phyloP scores from a whole-genome alignment of 2,888 invertebrate species.

The Ormyrus nitidulus region DNA sequence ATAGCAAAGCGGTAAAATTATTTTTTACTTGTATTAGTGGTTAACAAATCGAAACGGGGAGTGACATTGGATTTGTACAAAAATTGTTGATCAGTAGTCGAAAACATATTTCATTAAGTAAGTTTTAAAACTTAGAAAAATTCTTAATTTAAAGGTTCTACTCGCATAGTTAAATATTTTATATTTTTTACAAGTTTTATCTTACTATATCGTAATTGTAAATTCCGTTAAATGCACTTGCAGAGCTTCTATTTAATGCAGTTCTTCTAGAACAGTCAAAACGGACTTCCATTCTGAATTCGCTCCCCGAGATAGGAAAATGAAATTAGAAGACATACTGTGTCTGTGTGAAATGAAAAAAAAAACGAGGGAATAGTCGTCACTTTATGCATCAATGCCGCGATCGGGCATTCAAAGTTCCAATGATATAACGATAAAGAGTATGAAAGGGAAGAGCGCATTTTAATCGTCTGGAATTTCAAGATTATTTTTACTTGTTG shows the following conservation, averaged over 20 bases:
- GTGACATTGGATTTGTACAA: slow-evolving; percentile 46
- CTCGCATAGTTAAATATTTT: slow-evolving; percentile 5
- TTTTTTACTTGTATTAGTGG: slow-evolving; percentile 50
- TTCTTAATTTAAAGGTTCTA: background rate
- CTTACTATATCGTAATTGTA: background rate
- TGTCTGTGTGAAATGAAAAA: background rate
- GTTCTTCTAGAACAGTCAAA: background rate
- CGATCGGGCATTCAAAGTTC: slow-evolving; percentile 47
- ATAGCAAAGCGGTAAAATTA: slow-evolving; percentile 35
- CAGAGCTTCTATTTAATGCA: background rate
- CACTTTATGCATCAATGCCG: slow-evolving; percentile 20
- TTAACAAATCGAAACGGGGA: slow-evolving; percentile 25
- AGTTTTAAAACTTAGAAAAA: background rate
- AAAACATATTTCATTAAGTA: background rate
- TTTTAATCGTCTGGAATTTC: slow-evolving; percentile 44
- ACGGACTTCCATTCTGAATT: slow-evolving; percentile 18
- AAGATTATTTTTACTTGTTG: slow-evolving; percentile 46
- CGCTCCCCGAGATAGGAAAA: slow-evolving; percentile 19
- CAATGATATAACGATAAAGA: slow-evolving; percentile 16
- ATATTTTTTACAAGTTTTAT: slow-evolving; percentile 13
- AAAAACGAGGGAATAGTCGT: slow-evolving; percentile 19
- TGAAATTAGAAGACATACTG: background rate
- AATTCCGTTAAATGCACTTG: slow-evolving; percentile 2
- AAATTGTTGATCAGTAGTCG: background rate
- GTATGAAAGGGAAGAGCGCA: slow-evolving; percentile 12